Base-by-base conservation (phyloP, 2,888 invertebrate genomes). In the Napeogenes inachia region DNA sequence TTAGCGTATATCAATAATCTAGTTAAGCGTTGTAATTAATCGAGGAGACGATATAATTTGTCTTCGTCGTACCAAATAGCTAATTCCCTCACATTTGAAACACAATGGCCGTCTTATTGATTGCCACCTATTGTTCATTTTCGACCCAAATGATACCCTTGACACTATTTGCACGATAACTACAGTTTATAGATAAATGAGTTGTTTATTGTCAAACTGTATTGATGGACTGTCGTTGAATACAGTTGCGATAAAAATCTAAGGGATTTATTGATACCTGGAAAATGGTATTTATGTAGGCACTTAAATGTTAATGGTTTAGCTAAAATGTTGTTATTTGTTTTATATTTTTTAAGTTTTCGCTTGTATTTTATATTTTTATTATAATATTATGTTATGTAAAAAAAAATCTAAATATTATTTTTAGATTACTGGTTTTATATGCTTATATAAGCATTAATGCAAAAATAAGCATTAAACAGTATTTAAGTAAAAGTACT, bases 21-120 rank as follows among this genome's bases (percentile, higher is more conserved):
- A 78, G 82, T 85, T 85, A 87, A 85, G 85, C 85, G 76, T 72
- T 78, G 85, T 88, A 89, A 89, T 89, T 89, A 89, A 89, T 89
- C 84, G 85, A 83, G 81, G 81, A 78, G 69, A 74, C 75, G 76
- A 81, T 82, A 87, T 85, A 87, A 89, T 89, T 89, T 89, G 85
- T 89, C 89, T 89, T 89, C 89, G 89, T 89, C 89, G 85, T 75
- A 80, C 83, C 82, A 89, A 89, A 87, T 86, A 88, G 89, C 88
- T 89, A 89, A 89, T 89, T 87, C 87, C 86, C 84, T 81, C 87
- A 87, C 87, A 87, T 87, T 89, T 88, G 80, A 79, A 79, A 80
- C 81, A 89, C 89, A 89, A 89, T 87, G 78, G 87, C 74, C 76
- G 78, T 79, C 85, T 87, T 89, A 89, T 89, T 89, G 89, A 89